Evolutionary conservation across 1,140 invertebrate genomes (phyloP), one percentile per base, ranked within the genome.

Genomic region (Zaprionus africanus): DNA sequence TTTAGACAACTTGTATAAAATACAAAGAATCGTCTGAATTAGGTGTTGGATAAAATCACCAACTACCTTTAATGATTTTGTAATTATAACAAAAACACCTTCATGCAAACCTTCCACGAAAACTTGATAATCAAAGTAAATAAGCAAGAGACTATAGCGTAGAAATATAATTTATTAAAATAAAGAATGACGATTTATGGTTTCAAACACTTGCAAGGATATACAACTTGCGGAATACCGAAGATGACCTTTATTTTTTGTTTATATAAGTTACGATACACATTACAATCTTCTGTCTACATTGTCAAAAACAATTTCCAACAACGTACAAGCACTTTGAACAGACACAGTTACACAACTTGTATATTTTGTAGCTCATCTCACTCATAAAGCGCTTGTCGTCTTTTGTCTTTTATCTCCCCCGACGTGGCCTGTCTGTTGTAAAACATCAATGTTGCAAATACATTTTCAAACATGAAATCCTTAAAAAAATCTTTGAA

Each of bases 351-450:
- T 12, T 34, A 31, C 68, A 69, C 53, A 41, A 34, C 34, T 76
- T 46, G 57, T 17, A 75, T 19, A 31, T 19, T 58, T 58, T 79
- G 51, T 77, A 63, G 56, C 51, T 62, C 77, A 81, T 81, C 28
- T 64, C 74, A 75, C 77, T 81, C 78, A 81, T 72, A 41, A 81
- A 71, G 78, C 57, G 76, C 62, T 64, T 75, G 79, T 65, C 77
- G 79, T 81, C 76, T 81, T 26, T 81, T 78, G 75, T 79, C 77
- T 81, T 69, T 79, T 78, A 61, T 79, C 77, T 79, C 76, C 75
- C 67, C 38, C 61, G 36, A 67, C 24, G 73, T 64, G 73, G 34
- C 43, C 59, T 76, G 57, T 63, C 19, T 56, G 54, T 58, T 78
- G 43, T 46, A 64, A 66, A 66, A 61, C 26, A 43, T 51, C 24